Percentiles rank a stretch among this genome's conserved stretches.
phyloP scores from a whole-genome alignment of 2,797 vertebrate genomes.

The Macroramphosus scolopax region DNA sequence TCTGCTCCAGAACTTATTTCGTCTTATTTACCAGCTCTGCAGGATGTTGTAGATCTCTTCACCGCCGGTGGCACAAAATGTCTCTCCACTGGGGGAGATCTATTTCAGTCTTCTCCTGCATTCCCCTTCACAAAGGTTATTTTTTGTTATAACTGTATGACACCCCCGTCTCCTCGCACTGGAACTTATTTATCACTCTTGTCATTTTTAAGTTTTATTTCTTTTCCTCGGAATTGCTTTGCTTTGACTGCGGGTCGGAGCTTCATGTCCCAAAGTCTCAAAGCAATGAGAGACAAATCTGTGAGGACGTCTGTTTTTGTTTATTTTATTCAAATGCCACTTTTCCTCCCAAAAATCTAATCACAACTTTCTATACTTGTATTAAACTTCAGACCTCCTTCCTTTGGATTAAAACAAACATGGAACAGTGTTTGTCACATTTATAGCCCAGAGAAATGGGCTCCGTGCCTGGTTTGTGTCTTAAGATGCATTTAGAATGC shows the following conservation, averaged over 20 bases:
- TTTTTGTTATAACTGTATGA: constrained; percentile 6
- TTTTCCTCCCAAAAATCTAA: not conserved
- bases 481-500: constrained; percentile 25
- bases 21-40: constrained; percentile 34
- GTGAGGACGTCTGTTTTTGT: not conserved
- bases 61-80: constrained; percentile 17
- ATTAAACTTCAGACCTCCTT: not conserved
- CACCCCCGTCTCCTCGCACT: constrained; percentile 5
- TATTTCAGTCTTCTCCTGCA: constrained; percentile 14
- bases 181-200: constrained; percentile 2
- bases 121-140: constrained; percentile 4
- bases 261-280: not conserved
- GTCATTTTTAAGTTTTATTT: constrained; percentile 2
- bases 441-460: constrained; percentile 31
- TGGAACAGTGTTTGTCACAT: constrained; percentile 35
- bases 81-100: constrained; percentile 10
- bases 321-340: constrained; percentile 5
- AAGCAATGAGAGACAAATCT: not conserved
- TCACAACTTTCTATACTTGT: constrained; percentile 15
- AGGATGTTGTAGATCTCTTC: constrained; percentile 26
- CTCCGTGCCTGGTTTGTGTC: constrained; percentile 17
- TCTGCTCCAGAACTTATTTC: constrained; percentile 11
- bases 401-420: constrained; percentile 36
- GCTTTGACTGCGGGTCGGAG: not conserved
- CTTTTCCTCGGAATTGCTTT: constrained; percentile 7